Percentiles rank a stretch among this genome's conserved stretches.
Conservation (phyloP, 2,888 invertebrate species). For the Unio delphinus region DNA sequence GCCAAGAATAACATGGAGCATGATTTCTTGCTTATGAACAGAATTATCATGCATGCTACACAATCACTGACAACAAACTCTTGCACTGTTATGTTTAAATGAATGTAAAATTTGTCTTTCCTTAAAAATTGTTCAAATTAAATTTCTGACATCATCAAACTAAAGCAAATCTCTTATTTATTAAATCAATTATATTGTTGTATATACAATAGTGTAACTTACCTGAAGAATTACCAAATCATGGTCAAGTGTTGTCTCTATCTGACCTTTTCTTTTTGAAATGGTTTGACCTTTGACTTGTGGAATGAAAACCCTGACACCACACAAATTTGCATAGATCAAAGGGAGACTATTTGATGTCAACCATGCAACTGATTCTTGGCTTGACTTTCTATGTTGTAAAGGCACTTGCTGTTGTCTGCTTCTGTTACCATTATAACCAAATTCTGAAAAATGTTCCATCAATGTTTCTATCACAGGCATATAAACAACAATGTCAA, state of each 20-base stretch:
- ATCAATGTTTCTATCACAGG: constrained; percentile 76
- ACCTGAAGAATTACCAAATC: constrained; percentile 57
- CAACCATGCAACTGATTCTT: constrained; percentile 28
- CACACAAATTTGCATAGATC: constrained; percentile 77
- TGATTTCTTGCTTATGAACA: too few species aligned
- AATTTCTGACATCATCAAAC: too few species aligned
- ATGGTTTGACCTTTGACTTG: constrained; percentile 18
- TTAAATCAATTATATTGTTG: background rate
- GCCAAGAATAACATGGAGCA: too few species aligned
- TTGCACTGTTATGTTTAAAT: too few species aligned
- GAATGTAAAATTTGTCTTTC: too few species aligned
- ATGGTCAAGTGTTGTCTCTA: constrained; percentile 43
- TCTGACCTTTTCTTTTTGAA: constrained; percentile 3
- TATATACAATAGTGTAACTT: background rate
- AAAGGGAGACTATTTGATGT: constrained; percentile 56
- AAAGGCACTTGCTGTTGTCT: constrained; percentile 2
- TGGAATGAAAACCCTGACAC: constrained; percentile 80
- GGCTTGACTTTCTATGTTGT: constrained; percentile 3
- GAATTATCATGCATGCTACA: too few species aligned
- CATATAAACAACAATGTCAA: constrained; percentile 82
- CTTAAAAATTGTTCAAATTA: too few species aligned
- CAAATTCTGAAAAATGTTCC: constrained; percentile 70
- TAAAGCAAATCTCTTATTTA: too few species aligned
- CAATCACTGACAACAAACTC: too few species aligned
- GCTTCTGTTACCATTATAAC: constrained; percentile 4